phyloP scores from a whole-genome alignment of 2,797 vertebrate genomes.

The Manis javanica region DNA sequence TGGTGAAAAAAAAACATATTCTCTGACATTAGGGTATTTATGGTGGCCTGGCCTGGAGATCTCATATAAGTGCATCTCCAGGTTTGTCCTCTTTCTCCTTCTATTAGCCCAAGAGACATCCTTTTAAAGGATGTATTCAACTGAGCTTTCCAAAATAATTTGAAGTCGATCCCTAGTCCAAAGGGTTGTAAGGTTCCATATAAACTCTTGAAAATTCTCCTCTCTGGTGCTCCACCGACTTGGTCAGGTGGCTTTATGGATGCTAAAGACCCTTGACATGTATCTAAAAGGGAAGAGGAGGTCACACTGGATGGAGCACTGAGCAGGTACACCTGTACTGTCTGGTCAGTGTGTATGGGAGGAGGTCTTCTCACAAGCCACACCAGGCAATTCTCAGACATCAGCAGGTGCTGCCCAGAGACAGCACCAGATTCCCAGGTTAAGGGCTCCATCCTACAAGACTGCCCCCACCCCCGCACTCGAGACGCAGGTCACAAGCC shows the following conservation, averaged over 20 bases:
- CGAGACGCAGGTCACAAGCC: no score
- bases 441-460: no score
- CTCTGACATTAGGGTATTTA: no score
- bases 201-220: not conserved
- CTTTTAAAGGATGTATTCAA: not conserved
- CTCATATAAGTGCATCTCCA: no score
- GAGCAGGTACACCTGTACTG: fast-evolving
- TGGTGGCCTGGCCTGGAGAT: not conserved
- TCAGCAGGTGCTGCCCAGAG: no score
- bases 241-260: not conserved
- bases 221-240: not conserved
- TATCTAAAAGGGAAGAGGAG: fast-evolving
- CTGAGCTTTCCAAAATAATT: not conserved
- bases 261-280: not conserved
- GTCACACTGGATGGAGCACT: fast-evolving
- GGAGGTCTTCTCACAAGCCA: no score
- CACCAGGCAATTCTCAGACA: no score
- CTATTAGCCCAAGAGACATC: not conserved
- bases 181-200: not conserved
- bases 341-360: no score
- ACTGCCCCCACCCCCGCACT: no score
- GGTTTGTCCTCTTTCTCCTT: not conserved
- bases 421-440: no score
- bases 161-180: not conserved
- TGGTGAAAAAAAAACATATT: not conserved